Evolutionary conservation across 2,888 invertebrate genomes (phyloP).

Genomic region (Eupithecia subfuscata): DNA sequence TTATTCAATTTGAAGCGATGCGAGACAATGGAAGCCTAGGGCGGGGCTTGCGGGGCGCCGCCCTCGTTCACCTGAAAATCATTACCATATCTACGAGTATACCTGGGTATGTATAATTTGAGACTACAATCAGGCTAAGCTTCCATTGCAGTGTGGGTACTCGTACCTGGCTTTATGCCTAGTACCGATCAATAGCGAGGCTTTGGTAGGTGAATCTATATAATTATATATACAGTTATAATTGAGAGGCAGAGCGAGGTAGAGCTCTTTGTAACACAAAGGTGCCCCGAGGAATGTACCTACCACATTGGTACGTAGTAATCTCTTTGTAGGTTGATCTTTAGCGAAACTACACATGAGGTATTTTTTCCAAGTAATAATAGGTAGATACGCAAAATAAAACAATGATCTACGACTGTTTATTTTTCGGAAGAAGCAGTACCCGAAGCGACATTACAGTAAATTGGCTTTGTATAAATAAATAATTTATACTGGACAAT

Average conservation of each 20-base stretch:
- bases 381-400: neutral
- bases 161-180: neutral
- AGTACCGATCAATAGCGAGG: neutral
- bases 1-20: constrained; percentile 77
- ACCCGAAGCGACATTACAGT: neutral
- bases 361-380: neutral
- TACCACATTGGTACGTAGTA: neutral
- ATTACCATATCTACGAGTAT: constrained; percentile 58
- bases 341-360: neutral
- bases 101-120: constrained; percentile 32
- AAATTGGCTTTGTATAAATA: neutral
- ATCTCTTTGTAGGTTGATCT: neutral
- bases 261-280: neutral
- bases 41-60: constrained; percentile 66
- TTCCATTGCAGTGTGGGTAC: constrained; percentile 3
- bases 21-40: constrained; percentile 74
- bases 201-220: neutral
- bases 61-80: constrained; percentile 69
- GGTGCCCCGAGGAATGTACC: neutral
- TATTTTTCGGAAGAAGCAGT: neutral
- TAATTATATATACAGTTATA: neutral
- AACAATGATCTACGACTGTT: neutral
- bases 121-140: constrained; percentile 28
- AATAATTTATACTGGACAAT: neutral
- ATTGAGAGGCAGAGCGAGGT: neutral